Evolutionary conservation across 2,113 vertebrate genomes (phyloP), one percentile per base, ranked within the genome.

Genomic region (Polypterus bichir): DNA sequence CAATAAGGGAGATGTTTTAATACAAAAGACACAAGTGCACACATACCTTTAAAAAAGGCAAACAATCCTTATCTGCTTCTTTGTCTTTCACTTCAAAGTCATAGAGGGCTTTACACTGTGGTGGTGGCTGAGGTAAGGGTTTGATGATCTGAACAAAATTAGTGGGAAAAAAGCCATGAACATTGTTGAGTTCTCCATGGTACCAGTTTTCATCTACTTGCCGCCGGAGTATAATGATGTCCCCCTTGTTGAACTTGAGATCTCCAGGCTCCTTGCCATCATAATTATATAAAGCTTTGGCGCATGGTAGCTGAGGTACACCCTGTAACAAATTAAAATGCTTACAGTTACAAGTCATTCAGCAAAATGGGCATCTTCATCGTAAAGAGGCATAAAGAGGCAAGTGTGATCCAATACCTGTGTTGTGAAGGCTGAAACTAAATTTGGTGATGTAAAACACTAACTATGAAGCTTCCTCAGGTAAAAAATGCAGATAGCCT

Each of bases 201-300:
- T 89, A 99, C 96, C 96, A 99, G 79, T 98, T 99, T 68, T 99
- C 95, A 73, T 99, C 96, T 77, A 99, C 93, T 73, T 98, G 96
- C 61, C 95, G 87, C 57, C 96, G 92, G 72, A 99, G 82, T 79
- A 98, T 92, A 81, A 99, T 92, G 72, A 98, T 80, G 80, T 99
- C 96, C 0, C 96, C 95, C 79, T 99, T 99, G 83, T 66, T 89
- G 81, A 99, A 99, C 71, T 93, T 94, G 66, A 99, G 95, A 85
- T 99, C 96, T 66, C 94, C 94, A 2, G 91, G 87, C 73, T 99
- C 95, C 72, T 98, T 99, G 67, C 95, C 96, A 68, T 99, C 96
- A 0, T 99, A 99, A 87, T 92, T 98, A 80, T 98, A 97, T 69
- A 99, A 87, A 8, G 96, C 96, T 84, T 97, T 98, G 82, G 94